Conservation (phyloP, 2,113 vertebrate species). For the Lepus americanus region DNA sequence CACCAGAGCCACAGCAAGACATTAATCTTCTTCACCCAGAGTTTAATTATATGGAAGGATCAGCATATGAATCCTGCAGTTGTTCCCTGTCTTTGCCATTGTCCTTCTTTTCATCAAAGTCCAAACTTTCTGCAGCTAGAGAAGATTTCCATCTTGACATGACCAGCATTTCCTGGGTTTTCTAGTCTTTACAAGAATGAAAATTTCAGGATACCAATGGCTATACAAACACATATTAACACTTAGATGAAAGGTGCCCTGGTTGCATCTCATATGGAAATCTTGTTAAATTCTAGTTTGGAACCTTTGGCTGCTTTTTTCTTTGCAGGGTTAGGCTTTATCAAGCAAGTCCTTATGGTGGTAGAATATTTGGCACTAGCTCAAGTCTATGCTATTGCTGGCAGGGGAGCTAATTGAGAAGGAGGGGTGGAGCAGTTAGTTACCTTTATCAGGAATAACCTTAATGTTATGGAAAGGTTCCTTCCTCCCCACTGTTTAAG, state of each 20-base stretch:
- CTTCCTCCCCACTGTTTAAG: slow-evolving; percentile 52
- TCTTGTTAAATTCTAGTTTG: slow-evolving; percentile 73
- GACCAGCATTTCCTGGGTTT: slow-evolving; percentile 54
- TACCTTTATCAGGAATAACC: slow-evolving; percentile 78
- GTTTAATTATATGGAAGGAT: slow-evolving; percentile 56
- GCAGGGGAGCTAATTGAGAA: slow-evolving; percentile 69
- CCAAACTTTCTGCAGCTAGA: slow-evolving; percentile 45
- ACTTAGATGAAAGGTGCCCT: slow-evolving; percentile 62
- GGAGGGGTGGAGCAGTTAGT: slow-evolving; percentile 51
- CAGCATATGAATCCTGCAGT: slow-evolving; percentile 22
- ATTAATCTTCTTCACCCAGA: neutral
- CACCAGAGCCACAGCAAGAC: neutral
- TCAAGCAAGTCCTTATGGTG: slow-evolving; percentile 69
- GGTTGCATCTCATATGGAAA: slow-evolving; percentile 60
- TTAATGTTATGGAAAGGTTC: slow-evolving; percentile 72
- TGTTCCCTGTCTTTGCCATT: slow-evolving; percentile 20
- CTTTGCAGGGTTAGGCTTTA: slow-evolving; percentile 71
- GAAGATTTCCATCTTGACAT: slow-evolving; percentile 50
- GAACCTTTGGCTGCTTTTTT: slow-evolving; percentile 41
- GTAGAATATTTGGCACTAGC: slow-evolving; percentile 67
- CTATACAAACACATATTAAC: slow-evolving; percentile 66
- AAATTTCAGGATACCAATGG: slow-evolving; percentile 52
- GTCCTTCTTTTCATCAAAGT: slow-evolving; percentile 57
- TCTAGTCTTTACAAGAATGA: slow-evolving; percentile 70
- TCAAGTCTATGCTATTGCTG: slow-evolving; percentile 74